A percentile compares a stretch with the other conserved stretches of the same genome.
Evolutionary conservation across 2,113 vertebrate species (phyloP).

Genomic region (Podarcis muralis): DNA sequence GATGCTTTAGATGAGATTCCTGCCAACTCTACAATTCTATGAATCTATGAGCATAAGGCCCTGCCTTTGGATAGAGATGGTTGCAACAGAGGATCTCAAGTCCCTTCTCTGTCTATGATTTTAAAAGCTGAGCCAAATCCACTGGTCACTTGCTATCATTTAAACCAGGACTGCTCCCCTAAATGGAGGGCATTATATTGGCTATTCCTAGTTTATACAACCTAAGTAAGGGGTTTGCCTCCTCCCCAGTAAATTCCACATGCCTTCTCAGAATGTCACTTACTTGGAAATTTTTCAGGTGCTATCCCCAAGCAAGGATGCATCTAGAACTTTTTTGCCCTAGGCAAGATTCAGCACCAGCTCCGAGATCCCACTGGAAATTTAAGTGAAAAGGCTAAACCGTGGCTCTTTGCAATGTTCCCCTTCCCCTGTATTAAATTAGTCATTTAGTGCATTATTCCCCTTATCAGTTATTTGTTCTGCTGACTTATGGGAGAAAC

Average conservation of each 20-base stretch:
- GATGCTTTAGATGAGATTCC: no score
- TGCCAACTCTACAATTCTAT: no score
- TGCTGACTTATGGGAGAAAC: slow-evolving; percentile 73
- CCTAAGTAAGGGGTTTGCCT: not conserved
- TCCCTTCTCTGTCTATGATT: not conserved
- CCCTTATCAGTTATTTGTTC: slow-evolving; percentile 74
- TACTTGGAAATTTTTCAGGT: not conserved
- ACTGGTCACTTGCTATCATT: not conserved
- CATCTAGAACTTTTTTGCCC: not conserved
- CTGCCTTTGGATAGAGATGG: not conserved
- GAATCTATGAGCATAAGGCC: no score
- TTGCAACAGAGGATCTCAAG: not conserved
- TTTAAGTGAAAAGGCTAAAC: slow-evolving; percentile 3
- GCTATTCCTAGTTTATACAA: not conserved
- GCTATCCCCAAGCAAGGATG: not conserved
- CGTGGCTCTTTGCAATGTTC: slow-evolving; percentile 44
- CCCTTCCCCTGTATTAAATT: slow-evolving; percentile 54
- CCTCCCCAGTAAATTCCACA: no score
- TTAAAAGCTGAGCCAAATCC: not conserved
- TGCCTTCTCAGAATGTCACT: not conserved
- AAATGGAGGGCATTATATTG: no score
- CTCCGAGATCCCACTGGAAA: not conserved
- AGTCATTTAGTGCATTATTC: slow-evolving; percentile 64
- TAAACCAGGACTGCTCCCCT: not conserved
- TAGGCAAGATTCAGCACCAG: not conserved